These are phyloP conservation scores for Drosophila mimica DNA, from an alignment of 2,888 invertebrate species.

Conservation along the genomic window DNA sequence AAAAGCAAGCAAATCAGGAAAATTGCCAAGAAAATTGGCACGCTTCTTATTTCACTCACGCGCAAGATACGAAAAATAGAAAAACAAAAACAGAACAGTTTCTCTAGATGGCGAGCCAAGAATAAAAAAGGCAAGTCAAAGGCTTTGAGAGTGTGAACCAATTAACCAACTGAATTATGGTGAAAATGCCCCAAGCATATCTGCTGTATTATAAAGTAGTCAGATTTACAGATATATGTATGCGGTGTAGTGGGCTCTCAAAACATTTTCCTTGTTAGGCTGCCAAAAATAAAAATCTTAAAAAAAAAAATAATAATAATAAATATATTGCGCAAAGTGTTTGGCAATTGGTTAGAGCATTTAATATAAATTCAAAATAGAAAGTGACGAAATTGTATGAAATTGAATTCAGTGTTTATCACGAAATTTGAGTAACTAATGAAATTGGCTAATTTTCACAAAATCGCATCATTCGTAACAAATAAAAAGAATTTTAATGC, in stretches of 20 bases:
- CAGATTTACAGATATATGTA: background rate
- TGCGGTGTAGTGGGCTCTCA: background rate
- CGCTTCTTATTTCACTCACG: constrained; percentile 60
- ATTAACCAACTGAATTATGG: constrained; percentile 73
- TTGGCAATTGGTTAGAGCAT: constrained; percentile 32
- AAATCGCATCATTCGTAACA: background rate
- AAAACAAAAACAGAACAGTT: background rate
- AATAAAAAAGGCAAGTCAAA: constrained; percentile 19
- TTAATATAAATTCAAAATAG: constrained; percentile 53
- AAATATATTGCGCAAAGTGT: constrained; percentile 24
- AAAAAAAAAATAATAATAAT: background rate
- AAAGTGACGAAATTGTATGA: constrained; percentile 48
- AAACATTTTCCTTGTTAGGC: constrained; percentile 26
- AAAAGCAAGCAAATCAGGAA: constrained; percentile 50
- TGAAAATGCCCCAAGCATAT: constrained; percentile 47
- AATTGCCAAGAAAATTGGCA: constrained; percentile 75
- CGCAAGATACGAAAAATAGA: constrained; percentile 19
- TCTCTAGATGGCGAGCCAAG: background rate
- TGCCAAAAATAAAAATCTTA: constrained; percentile 36
- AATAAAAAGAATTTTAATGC: constrained; percentile 24
- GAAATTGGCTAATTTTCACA: background rate
- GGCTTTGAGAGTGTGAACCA: constrained; percentile 63
- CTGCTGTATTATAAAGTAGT: constrained; percentile 18
- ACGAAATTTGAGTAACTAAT: background rate
- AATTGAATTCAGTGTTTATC: background rate